Conservation (phyloP, 2,113 vertebrate genomes). For the Oreotrochilus melanogaster region DNA sequence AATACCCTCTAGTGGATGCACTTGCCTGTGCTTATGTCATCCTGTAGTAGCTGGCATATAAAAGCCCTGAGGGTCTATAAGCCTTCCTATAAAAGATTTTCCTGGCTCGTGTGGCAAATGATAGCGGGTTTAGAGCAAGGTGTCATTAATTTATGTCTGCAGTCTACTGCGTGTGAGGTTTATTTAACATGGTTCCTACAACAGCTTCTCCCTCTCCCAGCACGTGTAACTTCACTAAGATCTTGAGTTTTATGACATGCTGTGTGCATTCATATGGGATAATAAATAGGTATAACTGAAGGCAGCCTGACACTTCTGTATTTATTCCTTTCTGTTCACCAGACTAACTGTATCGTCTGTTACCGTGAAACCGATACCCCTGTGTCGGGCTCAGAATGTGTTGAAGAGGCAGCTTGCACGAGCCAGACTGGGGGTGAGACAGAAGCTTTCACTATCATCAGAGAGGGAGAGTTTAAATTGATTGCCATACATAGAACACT, state of each 20-base stretch:
- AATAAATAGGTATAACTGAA: slow-evolving; percentile 29
- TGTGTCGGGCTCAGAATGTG: neutral
- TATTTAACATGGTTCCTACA: neutral
- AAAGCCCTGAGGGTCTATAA: neutral
- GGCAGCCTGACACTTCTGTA: neutral
- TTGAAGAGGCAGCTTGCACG: neutral
- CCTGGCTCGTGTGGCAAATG: neutral
- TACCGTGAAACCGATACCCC: slow-evolving; percentile 30
- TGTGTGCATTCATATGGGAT: neutral
- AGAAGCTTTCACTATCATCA: slow-evolving; percentile 52
- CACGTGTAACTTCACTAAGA: neutral
- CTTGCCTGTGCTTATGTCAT: neutral
- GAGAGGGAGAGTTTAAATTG: slow-evolving; percentile 57
- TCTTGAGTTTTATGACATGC: neutral
- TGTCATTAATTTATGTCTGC: neutral
- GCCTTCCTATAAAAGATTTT: neutral
- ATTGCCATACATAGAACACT: slow-evolving; percentile 10
- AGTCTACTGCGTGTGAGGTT: neutral
- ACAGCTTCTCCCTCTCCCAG: neutral
- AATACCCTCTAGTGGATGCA: slow-evolving; percentile 71
- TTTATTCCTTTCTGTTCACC: slow-evolving; percentile 30
- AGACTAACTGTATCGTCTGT: neutral
- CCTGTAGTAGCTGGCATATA: neutral
- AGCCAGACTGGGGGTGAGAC: slow-evolving; percentile 11
- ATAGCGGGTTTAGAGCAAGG: neutral